Evolutionary conservation across 2,113 vertebrate genomes (phyloP).

Genomic region (Euleptes europaea): DNA sequence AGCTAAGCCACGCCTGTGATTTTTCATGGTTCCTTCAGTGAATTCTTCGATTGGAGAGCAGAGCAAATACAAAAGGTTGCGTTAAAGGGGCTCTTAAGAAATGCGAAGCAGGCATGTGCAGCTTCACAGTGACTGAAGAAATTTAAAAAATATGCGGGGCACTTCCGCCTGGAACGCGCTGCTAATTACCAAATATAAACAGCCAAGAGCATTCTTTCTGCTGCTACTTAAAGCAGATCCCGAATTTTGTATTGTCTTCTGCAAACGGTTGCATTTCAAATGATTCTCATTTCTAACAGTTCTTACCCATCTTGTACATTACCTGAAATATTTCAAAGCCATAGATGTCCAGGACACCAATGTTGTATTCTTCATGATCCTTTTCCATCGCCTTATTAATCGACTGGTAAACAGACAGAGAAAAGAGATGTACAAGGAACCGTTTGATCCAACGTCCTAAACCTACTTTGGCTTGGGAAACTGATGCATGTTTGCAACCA

Average conservation of each 20-base stretch:
- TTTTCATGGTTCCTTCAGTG: no score
- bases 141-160: no score
- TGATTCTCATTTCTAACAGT: not conserved
- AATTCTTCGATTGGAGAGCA: no score
- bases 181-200: no score
- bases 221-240: not conserved
- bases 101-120: no score
- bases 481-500: not conserved
- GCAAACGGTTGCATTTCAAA: conserved; percentile 75
- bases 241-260: conserved; percentile 60
- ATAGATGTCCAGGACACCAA: conserved; percentile 96
- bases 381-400: conserved; percentile 98
- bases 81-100: no score
- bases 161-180: no score
- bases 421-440: not conserved
- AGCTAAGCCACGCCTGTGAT: no score
- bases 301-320: not conserved
- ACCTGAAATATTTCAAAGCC: conserved; percentile 99
- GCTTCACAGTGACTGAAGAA: no score
- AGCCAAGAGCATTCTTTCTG: not conserved
- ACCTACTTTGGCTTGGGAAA: not conserved
- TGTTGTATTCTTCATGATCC: conserved; percentile 91
- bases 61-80: no score
- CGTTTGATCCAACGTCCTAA: not conserved
- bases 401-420: conserved; percentile 79